Evolutionary conservation across 2,888 invertebrate species (phyloP), one percentile per base, ranked within the genome.

Genomic region (Yponomeuta plumbellus): DNA sequence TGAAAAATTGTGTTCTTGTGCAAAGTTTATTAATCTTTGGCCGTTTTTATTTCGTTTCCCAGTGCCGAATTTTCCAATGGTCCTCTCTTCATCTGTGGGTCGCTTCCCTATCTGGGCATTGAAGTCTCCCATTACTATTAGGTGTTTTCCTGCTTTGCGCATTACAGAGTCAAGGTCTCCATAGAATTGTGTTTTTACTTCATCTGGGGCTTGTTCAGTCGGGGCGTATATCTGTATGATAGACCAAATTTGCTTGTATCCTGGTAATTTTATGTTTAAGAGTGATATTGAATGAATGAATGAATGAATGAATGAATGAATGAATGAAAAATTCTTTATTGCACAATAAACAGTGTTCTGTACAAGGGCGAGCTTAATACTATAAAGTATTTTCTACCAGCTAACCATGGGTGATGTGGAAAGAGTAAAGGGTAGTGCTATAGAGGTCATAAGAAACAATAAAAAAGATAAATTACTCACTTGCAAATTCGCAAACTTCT

Each of bases 191-290:
- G 57, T 61, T 10, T 34, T 59, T 20, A 13, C 23, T 64, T 22
- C 17, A 17, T n/a, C 20, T 20, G 4, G 8, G 11, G 63, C 21
- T 67, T 63, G 1, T 22, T 67, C 64, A 20, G 67, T 67, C 11
- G 63, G 67, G n/a, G 67, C n/a, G 39, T 67, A 67, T 1, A 67
- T 59, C 39, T 67, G 67, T 10, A 67, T 22, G 10, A 64, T 64
- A 21, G 59, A 64, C 58, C 64, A 67, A 13, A 20, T 58, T 34
- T 67, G 17, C 20, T 64, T 56, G 26, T 57, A 26, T 5, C 13
- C 6, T 2, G 52, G 61, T 26, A 56, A 4, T 34, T 66, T 65
- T 26, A 65, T 21, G 22, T 65, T 65, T 17, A 65, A 34, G 40
- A 66, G 22, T 21, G 66, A 61, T 22, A n/a, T n/a, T n/a, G n/a